Conservation (phyloP, 2,797 vertebrate genomes). For the Apogon talboti region DNA sequence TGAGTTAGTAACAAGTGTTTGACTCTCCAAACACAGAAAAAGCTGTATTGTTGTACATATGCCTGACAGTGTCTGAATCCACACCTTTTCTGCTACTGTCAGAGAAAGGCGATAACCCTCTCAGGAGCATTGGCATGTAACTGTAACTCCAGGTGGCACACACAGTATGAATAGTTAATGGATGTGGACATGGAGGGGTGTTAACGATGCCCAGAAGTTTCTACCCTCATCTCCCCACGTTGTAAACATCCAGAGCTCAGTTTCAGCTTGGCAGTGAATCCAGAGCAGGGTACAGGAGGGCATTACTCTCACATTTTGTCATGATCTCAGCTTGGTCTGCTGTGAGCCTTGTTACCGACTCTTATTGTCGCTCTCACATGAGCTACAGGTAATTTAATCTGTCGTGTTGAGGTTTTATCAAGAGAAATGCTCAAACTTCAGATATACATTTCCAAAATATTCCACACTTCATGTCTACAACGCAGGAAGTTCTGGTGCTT, state of each 20-base stretch:
- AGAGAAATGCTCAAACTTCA: constrained; percentile 18
- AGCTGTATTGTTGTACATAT: constrained; percentile 31
- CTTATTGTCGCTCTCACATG: constrained; percentile 28
- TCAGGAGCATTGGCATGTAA: constrained; percentile 83
- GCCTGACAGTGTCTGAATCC: constrained; percentile 67
- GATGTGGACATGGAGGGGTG: constrained; percentile 82
- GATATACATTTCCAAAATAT: constrained; percentile 14
- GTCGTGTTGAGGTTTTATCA: constrained; percentile 21
- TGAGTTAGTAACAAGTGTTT: not conserved
- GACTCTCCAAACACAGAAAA: constrained; percentile 7
- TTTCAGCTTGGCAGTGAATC: constrained; percentile 79
- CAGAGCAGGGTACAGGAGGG: constrained; percentile 69
- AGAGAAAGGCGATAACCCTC: constrained; percentile 84
- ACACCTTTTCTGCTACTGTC: constrained; percentile 80
- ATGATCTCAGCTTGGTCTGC: constrained; percentile 62
- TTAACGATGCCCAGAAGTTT: constrained; percentile 85
- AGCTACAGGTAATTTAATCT: constrained; percentile 53
- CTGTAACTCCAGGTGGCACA: constrained; percentile 87
- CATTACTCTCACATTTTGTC: constrained; percentile 75
- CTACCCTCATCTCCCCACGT: constrained; percentile 79
- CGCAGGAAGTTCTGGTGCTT: not conserved
- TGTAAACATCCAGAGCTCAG: constrained; percentile 83
- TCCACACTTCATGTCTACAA: too few relatives aligned
- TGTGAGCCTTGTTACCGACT: constrained; percentile 50
- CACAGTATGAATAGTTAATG: constrained; percentile 87